A percentile compares a stretch with the other conserved stretches of the same genome.
phyloP scores from a whole-genome alignment of 2,113 vertebrate species.

The Bambusicola thoracicus region DNA sequence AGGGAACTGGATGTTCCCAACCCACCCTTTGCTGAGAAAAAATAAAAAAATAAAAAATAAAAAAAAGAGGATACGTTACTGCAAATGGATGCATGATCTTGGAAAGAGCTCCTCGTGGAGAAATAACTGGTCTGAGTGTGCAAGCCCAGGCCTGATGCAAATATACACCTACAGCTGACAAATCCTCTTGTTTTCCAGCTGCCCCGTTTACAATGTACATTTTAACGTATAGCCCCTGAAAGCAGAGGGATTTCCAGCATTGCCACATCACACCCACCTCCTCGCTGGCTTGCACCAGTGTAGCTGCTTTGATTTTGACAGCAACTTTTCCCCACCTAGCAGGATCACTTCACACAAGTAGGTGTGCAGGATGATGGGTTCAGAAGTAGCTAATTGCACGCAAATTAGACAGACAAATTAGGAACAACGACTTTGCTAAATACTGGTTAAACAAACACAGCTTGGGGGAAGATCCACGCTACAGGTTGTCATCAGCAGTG shows the following conservation, averaged over 20 bases:
- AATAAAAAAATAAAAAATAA: not conserved
- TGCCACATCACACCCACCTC: not conserved
- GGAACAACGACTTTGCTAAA: constrained; percentile 3
- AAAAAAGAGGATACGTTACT: not conserved
- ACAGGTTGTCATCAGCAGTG: not conserved
- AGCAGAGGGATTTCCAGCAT: not conserved
- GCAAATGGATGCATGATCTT: not conserved
- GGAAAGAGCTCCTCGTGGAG: not conserved
- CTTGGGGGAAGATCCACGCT: not conserved
- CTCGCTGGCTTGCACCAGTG: not conserved
- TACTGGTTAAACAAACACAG: constrained; percentile 30
- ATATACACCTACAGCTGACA: not conserved
- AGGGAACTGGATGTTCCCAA: constrained; percentile 50
- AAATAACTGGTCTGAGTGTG: not conserved
- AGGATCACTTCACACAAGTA: constrained; percentile 2
- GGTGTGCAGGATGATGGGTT: constrained; percentile 23
- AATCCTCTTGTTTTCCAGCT: not conserved
- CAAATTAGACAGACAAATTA: constrained; percentile 57
- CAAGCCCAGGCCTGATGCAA: constrained; percentile 1
- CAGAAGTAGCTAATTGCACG: constrained; percentile 58
- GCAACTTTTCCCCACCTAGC: constrained; percentile 14
- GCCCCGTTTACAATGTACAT: not conserved
- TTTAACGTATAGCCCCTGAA: not conserved
- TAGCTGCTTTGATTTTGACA: not conserved
- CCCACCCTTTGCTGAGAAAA: constrained; percentile 12